Percentiles rank a stretch among this genome's conserved stretches.
These are phyloP conservation scores for Frankliniella fusca DNA, from an alignment of 2,888 invertebrate species.

Conservation along the genomic window DNA sequence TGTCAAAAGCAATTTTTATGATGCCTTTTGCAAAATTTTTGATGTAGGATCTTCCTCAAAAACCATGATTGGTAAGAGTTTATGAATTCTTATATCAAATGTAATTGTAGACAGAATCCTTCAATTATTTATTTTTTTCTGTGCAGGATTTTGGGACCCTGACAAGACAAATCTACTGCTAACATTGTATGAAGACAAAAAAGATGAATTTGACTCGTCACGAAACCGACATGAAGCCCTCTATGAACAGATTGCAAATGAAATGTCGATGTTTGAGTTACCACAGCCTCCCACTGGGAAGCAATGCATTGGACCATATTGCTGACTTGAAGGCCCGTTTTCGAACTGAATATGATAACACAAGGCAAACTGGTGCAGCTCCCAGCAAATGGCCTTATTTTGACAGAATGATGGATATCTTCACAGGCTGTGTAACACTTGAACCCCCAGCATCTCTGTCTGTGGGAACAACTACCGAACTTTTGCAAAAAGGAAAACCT, in stretches of 20 bases:
- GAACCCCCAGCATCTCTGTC: conserved; percentile 5
- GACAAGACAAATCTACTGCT: not conserved
- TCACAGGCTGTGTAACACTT: not conserved
- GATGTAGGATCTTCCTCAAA: conserved; percentile 4
- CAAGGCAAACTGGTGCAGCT: conserved; percentile 8
- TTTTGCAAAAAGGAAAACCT: not conserved
- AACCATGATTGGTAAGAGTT: conserved; percentile 3
- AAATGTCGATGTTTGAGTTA: not conserved
- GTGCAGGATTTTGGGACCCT: not conserved
- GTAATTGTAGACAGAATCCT: not conserved
- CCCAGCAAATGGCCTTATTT: conserved; percentile 6
- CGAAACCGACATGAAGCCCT: not conserved
- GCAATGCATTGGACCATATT: not conserved
- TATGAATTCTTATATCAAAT: not conserved
- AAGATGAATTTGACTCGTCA: conserved; percentile 9
- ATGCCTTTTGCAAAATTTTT: conserved; percentile 8
- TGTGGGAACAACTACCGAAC: conserved; percentile 6
- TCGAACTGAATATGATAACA: conserved; percentile 12
- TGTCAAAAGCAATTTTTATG: not conserved
- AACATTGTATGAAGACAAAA: conserved; percentile 14
- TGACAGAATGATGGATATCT: conserved; percentile 5
- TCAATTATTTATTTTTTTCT: not conserved
- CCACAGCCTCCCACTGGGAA: conserved; percentile 14
- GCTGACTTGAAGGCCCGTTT: conserved; percentile 8
- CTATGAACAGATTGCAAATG: conserved; percentile 5